Evolutionary conservation across 1,140 invertebrate species (phyloP).

Genomic region (Teleopsis dalmanni): DNA sequence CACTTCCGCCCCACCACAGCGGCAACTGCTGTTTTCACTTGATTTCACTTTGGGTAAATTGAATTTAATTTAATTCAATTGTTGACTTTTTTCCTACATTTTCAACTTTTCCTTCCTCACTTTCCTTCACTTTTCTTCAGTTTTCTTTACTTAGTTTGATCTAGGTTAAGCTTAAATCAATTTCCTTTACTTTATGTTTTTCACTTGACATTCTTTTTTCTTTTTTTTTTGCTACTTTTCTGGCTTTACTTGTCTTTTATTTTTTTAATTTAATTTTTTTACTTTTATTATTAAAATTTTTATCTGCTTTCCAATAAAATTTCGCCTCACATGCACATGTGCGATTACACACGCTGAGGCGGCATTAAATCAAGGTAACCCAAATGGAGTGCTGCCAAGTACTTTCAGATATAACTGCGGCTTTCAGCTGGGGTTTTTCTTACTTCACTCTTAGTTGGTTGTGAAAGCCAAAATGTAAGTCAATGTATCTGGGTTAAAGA

Average conservation of each 20-base stretch:
- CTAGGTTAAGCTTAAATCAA: not conserved
- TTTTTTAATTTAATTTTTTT: not conserved
- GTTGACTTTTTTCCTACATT: too few relatives aligned
- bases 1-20: too few relatives aligned
- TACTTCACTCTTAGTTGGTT: not conserved
- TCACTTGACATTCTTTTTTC: too few relatives aligned
- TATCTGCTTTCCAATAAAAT: not conserved
- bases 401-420: not conserved
- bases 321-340: not conserved
- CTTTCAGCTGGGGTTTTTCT: not conserved
- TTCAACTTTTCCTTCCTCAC: too few relatives aligned
- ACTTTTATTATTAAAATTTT: not conserved
- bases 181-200: not conserved
- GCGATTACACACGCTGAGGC: not conserved
- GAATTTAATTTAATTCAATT: too few relatives aligned
- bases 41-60: too few relatives aligned
- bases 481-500: not conserved
- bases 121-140: not conserved
- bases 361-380: constrained; percentile 19
- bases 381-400: constrained; percentile 30
- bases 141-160: not conserved
- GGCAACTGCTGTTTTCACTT: too few relatives aligned
- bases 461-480: not conserved
- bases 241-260: not conserved
- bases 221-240: not conserved